These are phyloP conservation scores for Sesia bembeciformis DNA, from an alignment of 2,888 invertebrate genomes.

Conservation along the genomic window DNA sequence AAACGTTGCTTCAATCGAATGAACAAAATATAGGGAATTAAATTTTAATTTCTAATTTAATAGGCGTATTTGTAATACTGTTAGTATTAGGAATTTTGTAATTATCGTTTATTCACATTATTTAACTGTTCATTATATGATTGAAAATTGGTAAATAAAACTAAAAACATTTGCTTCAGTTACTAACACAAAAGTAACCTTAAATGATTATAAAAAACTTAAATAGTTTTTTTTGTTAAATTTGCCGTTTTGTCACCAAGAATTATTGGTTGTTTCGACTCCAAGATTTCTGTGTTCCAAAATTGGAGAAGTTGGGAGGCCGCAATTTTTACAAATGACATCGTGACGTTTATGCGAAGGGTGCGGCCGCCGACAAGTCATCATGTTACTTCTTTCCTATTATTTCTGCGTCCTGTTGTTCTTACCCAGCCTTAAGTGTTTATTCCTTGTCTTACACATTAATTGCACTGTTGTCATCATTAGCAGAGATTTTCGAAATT, in stretches of 20 bases:
- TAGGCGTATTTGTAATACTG: too few species aligned
- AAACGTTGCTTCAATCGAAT: too few species aligned
- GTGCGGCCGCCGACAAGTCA: conserved; percentile 67
- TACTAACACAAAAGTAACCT: not conserved
- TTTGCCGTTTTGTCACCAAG: not conserved
- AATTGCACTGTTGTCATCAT: conserved; percentile 28
- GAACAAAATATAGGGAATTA: too few species aligned
- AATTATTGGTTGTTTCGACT: conserved; percentile 14
- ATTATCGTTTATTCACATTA: too few species aligned
- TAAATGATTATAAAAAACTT: not conserved
- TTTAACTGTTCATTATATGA: too few species aligned
- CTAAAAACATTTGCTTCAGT: not conserved
- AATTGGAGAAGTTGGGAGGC: conserved; percentile 67
- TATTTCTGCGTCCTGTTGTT: conserved; percentile 52
- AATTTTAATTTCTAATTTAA: too few species aligned
- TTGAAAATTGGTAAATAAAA: not conserved
- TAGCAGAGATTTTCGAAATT: not conserved
- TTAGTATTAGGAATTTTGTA: too few species aligned
- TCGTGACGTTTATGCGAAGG: conserved; percentile 70
- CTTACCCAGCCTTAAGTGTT: conserved; percentile 42
- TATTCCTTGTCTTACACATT: conserved; percentile 29
- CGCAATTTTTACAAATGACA: conserved; percentile 75
- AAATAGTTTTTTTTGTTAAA: too few species aligned
- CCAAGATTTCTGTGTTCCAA: conserved; percentile 35
- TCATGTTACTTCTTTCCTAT: conserved; percentile 71